Base-by-base conservation (phyloP, 1,140 invertebrate genomes). In the Adelges cooleyi region DNA sequence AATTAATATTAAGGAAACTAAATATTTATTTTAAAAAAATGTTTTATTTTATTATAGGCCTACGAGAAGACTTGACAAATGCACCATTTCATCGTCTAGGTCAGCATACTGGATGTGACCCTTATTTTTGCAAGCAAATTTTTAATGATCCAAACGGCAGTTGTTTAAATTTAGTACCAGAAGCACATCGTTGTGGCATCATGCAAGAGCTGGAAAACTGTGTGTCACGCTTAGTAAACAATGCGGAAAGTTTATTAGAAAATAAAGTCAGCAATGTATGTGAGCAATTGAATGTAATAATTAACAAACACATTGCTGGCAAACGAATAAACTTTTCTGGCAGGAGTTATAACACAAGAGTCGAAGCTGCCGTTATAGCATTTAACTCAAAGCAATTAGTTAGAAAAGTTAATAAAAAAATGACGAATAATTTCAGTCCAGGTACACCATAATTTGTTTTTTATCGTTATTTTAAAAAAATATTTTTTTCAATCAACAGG, bases 121-220 rank as follows among this genome's bases (percentile, higher is more conserved):
- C 49, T 17, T 51, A 51, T n/a, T 50, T 50, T 18, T 51, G 49
- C 18, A 53, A 33, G 20, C n/a, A n/a, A n/a, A n/a, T n/a, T n/a
- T n/a, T n/a, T n/a, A n/a, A n/a, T n/a, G 18, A 17, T 29, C 29
- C 49, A 9, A 29, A 52, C 29, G 49, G 27, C 5, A 33, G 2
- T 3, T n/a, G 9, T n/a, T 2, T 33, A 10, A 51, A 51, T 33
- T 33, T 51, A 33, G 17, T 51, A 2, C 49, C 27, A 33, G 27
- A 51, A 18, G 48, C 48, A 2, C 11, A 50, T 25, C 13, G 8
- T 13, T 3, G 23, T n/a, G 25, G 23, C 2, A 50, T 50, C 1
- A 27, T 50, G 48, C 0, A 17, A 52, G 50, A 50, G 27, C 3
- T 50, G 5, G 2, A 25, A 50, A 50, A 50, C 17, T 15, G 2